Base-by-base conservation (phyloP, 1,140 invertebrate species). In the Stratiolaelaps scimitus region DNA sequence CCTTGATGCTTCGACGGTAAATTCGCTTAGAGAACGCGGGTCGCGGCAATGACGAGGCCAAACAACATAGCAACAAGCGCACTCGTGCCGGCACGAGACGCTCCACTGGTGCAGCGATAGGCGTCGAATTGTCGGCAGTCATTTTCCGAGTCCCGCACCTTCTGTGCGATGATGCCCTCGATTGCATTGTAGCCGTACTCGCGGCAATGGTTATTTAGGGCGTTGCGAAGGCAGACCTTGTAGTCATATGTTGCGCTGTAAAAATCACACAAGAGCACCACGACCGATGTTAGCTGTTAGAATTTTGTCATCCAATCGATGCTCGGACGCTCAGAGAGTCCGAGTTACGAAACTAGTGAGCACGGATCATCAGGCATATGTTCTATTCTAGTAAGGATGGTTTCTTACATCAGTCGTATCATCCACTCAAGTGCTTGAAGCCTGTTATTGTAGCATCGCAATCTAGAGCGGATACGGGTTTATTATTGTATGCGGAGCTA, bases 111-210 rank as follows among this genome's bases (percentile, higher is more conserved):
- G 53, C 53, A 60, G 26, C 53, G 13, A 23, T 60, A 60, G 1
- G 53, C 26, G 53, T 60, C 53, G 23, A 60, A 60, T 26, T 60
- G 53, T 60, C 53, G 13, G 23, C 53, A 60, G 26, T 60, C 53
- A 34, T 60, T 60, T 15, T 60, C 53, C 4, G 53, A 26, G 23
- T 60, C 53, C 26, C 53, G 53, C 15, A 60, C 53, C 53, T 60
- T 60, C 23, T 60, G 53, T 26, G n/a, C 17, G 15, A 60, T 34
- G 15, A 60, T 60, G 53, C 53, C 26, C 2, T 60, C 53, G 23
- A 60, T 60, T 17, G 53, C 26, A 34, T 26, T 60, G 53, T 60
- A 60, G 34, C 53, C 53, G 34, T 60, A 60, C 34, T 60, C 53
- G 20, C 53, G 53, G 23, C 53, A 60, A 34, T 60, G 53, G 23